phyloP scores from a whole-genome alignment of 2,113 vertebrate genomes.

The Malurus alboscapulatus region DNA sequence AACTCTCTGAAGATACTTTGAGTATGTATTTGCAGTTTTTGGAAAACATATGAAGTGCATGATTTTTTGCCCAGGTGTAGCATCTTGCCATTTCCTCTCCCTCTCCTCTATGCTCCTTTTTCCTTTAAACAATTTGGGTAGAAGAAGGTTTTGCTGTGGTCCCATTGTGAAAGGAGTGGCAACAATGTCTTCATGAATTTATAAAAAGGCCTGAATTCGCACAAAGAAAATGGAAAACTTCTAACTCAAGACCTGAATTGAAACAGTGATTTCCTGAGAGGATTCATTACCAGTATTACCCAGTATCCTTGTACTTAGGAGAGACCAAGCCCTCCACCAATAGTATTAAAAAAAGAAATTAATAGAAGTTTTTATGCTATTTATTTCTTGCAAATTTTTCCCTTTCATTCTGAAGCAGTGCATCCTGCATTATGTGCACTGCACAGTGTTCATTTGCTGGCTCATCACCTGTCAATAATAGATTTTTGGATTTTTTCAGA shows the following conservation, averaged over 20 bases:
- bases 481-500: background rate
- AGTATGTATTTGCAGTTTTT: background rate
- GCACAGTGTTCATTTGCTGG: background rate
- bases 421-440: background rate
- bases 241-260: background rate
- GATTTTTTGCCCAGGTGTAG: background rate
- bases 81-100: background rate
- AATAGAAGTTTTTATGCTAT: background rate
- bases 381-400: background rate
- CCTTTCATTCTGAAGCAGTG: background rate
- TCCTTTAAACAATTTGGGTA: background rate
- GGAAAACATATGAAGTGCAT: background rate
- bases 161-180: background rate
- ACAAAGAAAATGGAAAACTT: background rate
- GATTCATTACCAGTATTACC: background rate
- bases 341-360: background rate
- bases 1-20: background rate
- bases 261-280: background rate
- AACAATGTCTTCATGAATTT: background rate
- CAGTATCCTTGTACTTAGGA: background rate
- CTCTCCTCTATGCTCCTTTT: background rate
- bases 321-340: background rate
- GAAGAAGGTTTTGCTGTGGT: background rate
- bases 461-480: background rate
- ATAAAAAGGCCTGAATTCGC: background rate